A percentile compares a stretch with the other conserved stretches of the same genome.
Evolutionary conservation across 2,888 invertebrate genomes (phyloP).

Genomic region (Sinopyrophorus schimmeli): DNA sequence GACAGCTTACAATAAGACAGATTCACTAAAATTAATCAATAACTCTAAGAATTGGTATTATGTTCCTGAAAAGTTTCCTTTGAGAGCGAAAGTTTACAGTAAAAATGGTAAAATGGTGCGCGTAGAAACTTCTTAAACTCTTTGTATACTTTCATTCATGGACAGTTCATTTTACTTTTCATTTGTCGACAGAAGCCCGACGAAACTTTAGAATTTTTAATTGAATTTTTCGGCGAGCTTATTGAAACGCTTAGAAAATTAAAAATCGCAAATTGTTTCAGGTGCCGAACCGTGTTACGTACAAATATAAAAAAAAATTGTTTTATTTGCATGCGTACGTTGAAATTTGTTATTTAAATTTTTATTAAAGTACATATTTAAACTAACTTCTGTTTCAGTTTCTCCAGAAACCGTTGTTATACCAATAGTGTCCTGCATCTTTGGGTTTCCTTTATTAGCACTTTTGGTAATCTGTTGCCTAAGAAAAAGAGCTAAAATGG

Average conservation of each 20-base stretch:
- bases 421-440: conserved; percentile 86
- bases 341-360: too few species aligned
- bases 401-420: conserved; percentile 86
- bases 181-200: too few species aligned
- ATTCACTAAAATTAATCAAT: not conserved
- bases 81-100: too few species aligned
- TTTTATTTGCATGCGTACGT: not conserved
- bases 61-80: not conserved
- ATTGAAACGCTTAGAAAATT: too few species aligned
- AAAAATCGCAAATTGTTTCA: too few species aligned
- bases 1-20: not conserved
- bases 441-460: conserved; percentile 85
- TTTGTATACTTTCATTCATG: too few species aligned
- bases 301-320: not conserved
- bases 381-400: conserved; percentile 61
- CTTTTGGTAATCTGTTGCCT: conserved; percentile 86
- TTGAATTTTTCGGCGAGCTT: too few species aligned
- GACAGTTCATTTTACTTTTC: too few species aligned
- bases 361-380: not conserved
- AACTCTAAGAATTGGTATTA: not conserved
- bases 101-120: too few species aligned
- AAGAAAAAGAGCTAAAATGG: conserved; percentile 79
- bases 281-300: not conserved
- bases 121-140: too few species aligned
- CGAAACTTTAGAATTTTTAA: too few species aligned